phyloP scores from a whole-genome alignment of 2,113 vertebrate genomes.

The Arvicanthis niloticus region DNA sequence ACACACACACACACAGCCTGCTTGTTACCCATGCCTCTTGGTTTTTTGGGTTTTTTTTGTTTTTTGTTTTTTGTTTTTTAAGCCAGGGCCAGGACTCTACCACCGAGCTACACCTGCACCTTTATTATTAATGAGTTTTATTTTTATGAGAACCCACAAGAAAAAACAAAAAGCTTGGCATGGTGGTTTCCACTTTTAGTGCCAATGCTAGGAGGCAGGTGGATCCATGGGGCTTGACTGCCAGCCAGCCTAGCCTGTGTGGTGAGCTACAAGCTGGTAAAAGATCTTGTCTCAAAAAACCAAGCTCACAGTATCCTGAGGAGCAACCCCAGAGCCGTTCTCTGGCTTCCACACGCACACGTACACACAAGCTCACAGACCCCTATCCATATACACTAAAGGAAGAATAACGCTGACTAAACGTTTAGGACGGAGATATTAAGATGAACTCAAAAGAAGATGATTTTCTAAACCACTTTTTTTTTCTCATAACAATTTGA shows the following conservation, averaged over 20 bases:
- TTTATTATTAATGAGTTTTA: neutral
- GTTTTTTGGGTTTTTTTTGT: too few relatives aligned
- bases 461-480: neutral
- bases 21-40: neutral
- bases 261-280: neutral
- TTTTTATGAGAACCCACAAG: neutral
- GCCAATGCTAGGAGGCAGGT: neutral
- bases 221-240: neutral
- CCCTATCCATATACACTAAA: neutral
- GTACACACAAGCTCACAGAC: neutral
- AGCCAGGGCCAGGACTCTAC: neutral
- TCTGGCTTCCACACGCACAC: neutral
- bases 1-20: neutral
- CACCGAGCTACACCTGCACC: neutral
- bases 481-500: rapidly evolving
- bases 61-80: too few relatives aligned
- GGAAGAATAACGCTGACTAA: neutral
- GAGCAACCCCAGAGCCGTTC: neutral
- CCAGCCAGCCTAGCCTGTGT: neutral
- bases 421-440: neutral
- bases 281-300: neutral
- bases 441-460: neutral
- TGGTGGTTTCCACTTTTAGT: neutral
- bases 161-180: neutral
- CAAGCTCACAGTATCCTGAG: neutral